Evolutionary conservation across 2,888 invertebrate genomes (phyloP).

Genomic region (Anodontia alba): DNA sequence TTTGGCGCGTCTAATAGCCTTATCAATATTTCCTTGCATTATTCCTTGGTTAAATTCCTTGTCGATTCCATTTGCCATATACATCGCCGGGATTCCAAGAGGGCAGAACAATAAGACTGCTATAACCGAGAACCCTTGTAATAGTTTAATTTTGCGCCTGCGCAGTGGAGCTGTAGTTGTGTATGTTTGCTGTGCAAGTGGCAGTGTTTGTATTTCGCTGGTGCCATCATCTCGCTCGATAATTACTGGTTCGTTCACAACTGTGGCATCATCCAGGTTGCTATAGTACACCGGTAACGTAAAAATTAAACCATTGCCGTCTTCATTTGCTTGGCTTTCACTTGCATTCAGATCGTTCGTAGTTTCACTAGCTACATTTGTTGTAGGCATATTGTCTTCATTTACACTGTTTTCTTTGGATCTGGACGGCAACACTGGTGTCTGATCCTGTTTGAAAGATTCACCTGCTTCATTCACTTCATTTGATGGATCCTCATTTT

Average conservation of each 20-base stretch:
- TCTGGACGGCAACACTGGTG: too few relatives aligned
- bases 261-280: constrained; percentile 59
- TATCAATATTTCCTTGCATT: constrained; percentile 75
- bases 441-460: too few relatives aligned
- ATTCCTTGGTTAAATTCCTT: constrained; percentile 76
- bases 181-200: constrained; percentile 53
- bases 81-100: constrained; percentile 74
- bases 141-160: constrained; percentile 58
- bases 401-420: too few relatives aligned
- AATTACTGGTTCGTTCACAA: constrained; percentile 62
- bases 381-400: too few relatives aligned
- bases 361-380: too few relatives aligned
- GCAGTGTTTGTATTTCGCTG: constrained; percentile 65
- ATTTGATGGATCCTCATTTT: too few relatives aligned
- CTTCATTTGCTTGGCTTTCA: too few relatives aligned
- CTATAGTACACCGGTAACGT: constrained; percentile 61
- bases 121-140: constrained; percentile 73
- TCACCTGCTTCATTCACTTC: background rate
- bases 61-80: constrained; percentile 70
- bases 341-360: too few relatives aligned
- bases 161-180: constrained; percentile 59
- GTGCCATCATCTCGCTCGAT: constrained; percentile 58
- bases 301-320: background rate
- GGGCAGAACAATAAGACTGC: constrained; percentile 78
- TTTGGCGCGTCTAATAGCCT: constrained; percentile 74